Evolutionary conservation across 2,888 invertebrate species (phyloP), one percentile per base, ranked within the genome.

Genomic region (Gibbula magus): DNA sequence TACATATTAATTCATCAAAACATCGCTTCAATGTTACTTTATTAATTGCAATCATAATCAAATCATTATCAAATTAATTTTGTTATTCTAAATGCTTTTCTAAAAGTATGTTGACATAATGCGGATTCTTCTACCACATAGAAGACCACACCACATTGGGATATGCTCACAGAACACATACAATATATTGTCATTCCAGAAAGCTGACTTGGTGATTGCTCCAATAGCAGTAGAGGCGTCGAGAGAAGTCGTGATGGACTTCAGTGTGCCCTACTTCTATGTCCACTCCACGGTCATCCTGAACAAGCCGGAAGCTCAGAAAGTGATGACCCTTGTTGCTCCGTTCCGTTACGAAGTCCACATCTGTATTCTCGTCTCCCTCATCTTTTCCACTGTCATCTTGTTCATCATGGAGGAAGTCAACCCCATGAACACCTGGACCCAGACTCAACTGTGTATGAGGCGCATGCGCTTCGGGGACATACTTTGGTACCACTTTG

Each of bases 311-410:
- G 18, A 25, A 16, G 16, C 29, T 0, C 25, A 61, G 29, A 61
- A 61, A 29, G 25, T 25, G 29, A 25, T 61, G 61, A 76, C 76
- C 16, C 54, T 76, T 18, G 32, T 76, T 2, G 53, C 76, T 0
- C 76, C 35, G 10, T 76, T 76, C 39, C 53, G 39, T 10, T 76
- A 56, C 32, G 54, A 76, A 35, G 76, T 76, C 22, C 54, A 54
- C 18, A 16, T 76, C 5, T 76, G 76, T 51, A 76, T 76, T 5
- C 54, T 32, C n/a, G 8, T 32, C 35, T 53, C 54, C 32, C 76
- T 76, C 35, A 22, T 76, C 22, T 76, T 76, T 35, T 35, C 76
- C 56, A 76, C 54, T 8, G 53, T 32, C 35, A 25, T 76, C 20
- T 56, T 76, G 5, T 61, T 61, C 61, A 1, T n/a, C 16, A 61